These are phyloP conservation scores for Epinephelus cyanopodus DNA, from an alignment of 2,113 vertebrate genomes.

Conservation along the genomic window DNA sequence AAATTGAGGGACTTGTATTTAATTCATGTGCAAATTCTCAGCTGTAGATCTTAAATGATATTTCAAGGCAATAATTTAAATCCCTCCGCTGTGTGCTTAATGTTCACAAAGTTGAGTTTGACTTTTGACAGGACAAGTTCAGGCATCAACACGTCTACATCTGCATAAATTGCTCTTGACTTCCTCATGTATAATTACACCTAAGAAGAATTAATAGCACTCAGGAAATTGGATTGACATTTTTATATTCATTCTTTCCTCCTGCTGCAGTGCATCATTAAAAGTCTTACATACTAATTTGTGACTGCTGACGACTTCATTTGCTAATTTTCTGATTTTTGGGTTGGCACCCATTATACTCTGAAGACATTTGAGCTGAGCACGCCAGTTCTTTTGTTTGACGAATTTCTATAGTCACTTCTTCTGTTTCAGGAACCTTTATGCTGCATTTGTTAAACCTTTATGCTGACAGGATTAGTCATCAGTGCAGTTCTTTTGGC, in stretches of 20 bases:
- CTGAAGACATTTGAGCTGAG: too few relatives aligned
- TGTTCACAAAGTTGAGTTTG: not conserved
- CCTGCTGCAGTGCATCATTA: too few relatives aligned
- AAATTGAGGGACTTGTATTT: not conserved
- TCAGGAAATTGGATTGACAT: not conserved
- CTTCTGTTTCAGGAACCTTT: not conserved
- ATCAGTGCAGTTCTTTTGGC: fast-evolving
- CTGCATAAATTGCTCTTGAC: not conserved
- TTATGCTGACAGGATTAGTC: not conserved
- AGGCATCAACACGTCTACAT: not conserved
- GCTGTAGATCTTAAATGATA: not conserved
- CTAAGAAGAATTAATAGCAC: not conserved
- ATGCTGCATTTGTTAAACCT: not conserved
- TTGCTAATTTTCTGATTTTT: too few relatives aligned
- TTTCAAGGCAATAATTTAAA: slow-evolving; percentile 10
- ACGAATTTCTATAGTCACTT: not conserved
- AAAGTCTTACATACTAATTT: too few relatives aligned
- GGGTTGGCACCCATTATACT: too few relatives aligned
- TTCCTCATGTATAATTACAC: not conserved
- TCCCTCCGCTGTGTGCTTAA: not conserved
- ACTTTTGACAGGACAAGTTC: not conserved
- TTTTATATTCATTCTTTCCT: not conserved
- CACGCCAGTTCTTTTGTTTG: too few relatives aligned
- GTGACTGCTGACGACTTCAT: too few relatives aligned
- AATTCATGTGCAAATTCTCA: not conserved